Conservation (phyloP, 2,113 vertebrate species). For the Serinus canaria region DNA sequence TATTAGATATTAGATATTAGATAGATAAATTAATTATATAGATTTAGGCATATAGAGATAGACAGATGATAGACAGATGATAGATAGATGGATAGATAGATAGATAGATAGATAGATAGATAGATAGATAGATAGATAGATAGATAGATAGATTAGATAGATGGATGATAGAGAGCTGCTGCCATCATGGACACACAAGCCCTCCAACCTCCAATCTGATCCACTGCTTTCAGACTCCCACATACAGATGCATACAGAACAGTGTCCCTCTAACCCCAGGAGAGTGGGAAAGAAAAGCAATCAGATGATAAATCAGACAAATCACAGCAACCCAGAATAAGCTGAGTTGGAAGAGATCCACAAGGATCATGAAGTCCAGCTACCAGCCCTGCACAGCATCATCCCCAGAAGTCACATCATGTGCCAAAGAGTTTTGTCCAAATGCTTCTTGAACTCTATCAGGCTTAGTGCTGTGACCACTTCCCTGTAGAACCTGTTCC, state of each 20-base stretch:
- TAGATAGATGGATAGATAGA: too few relatives aligned
- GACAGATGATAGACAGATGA: too few relatives aligned
- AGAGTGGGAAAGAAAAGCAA: neutral
- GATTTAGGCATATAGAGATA: too few relatives aligned
- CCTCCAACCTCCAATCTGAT: neutral
- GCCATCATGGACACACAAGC: neutral
- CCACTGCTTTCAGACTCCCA: accelerated
- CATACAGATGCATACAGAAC: neutral
- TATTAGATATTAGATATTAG: too few relatives aligned
- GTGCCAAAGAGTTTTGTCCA: neutral
- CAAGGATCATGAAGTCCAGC: neutral
- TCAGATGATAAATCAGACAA: neutral
- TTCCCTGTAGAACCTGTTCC: neutral
- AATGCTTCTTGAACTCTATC: neutral
- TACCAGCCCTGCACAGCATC: neutral
- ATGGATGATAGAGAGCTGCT: neutral
- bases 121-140: too few relatives aligned
- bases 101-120: too few relatives aligned
- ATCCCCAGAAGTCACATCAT: neutral
- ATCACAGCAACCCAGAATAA: neutral
- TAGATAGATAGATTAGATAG: neutral
- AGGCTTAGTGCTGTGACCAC: neutral
- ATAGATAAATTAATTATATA: neutral
- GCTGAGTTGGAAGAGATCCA: neutral
- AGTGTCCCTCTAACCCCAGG: neutral